These are phyloP conservation scores for Hippopotamus amphibius DNA, from an alignment of 2,113 vertebrate species.

Conservation along the genomic window DNA sequence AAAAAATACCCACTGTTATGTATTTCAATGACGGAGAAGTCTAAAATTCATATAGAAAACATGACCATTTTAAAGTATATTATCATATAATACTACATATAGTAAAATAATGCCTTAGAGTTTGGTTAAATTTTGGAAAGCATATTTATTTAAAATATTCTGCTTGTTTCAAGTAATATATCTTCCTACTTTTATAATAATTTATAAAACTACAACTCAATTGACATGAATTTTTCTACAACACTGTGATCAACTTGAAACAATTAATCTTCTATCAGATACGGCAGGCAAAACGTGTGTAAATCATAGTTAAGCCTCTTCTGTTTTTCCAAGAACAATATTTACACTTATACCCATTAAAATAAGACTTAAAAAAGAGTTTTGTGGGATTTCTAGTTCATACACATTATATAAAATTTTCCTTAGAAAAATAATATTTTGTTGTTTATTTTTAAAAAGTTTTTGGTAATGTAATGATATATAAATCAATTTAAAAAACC, in stretches of 20 bases:
- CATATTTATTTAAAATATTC: not conserved
- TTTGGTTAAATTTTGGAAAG: not conserved
- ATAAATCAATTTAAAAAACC: not conserved
- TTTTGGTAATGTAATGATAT: not conserved
- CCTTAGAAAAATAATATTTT: conserved; percentile 4
- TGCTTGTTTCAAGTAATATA: not conserved
- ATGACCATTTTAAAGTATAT: not conserved
- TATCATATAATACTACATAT: not conserved
- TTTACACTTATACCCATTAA: not conserved
- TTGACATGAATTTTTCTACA: not conserved
- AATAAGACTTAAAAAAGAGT: not conserved
- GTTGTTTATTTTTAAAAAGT: not conserved
- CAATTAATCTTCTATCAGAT: not conserved
- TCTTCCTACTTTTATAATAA: not conserved
- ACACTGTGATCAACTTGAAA: not conserved
- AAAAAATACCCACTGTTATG: not conserved
- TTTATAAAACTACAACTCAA: not conserved
- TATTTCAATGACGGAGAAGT: not conserved
- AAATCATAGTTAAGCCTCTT: not conserved
- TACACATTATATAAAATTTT: not conserved
- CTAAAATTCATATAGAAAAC: conserved; percentile 7
- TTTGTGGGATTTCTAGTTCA: not conserved
- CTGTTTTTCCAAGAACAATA: not conserved
- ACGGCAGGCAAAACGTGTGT: not conserved
- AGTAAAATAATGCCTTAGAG: not conserved